These are phyloP conservation scores for Drosophila macrospina DNA, from an alignment of 2,888 invertebrate species.

Conservation along the genomic window DNA sequence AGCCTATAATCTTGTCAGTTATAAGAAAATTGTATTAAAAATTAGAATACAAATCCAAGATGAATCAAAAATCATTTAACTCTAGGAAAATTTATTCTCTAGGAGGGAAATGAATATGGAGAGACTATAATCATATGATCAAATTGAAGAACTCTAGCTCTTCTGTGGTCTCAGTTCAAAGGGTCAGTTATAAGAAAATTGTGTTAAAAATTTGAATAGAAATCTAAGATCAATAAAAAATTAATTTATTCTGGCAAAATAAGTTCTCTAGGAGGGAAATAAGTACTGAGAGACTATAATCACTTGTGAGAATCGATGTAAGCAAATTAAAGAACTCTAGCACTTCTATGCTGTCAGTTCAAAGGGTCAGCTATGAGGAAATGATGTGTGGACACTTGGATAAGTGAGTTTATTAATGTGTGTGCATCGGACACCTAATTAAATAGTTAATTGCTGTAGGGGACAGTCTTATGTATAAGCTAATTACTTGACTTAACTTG, in stretches of 20 bases:
- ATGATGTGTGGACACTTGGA: not conserved
- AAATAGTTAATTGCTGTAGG: slow-evolving; percentile 9
- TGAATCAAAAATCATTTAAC: too few relatives aligned
- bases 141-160: too few relatives aligned
- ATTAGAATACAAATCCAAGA: too few relatives aligned
- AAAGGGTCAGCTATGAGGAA: not conserved
- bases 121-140: too few relatives aligned
- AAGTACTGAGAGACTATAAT: not conserved
- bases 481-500: too few relatives aligned
- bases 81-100: too few relatives aligned
- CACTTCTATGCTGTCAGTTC: not conserved
- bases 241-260: not conserved
- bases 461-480: not conserved
- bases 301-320: not conserved
- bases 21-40: too few relatives aligned
- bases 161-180: too few relatives aligned
- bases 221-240: too few relatives aligned
- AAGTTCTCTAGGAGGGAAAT: not conserved
- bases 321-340: not conserved
- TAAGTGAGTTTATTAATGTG: slow-evolving; percentile 1
- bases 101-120: too few relatives aligned
- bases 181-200: too few relatives aligned
- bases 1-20: not conserved
- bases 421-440: slow-evolving; percentile 3
- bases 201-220: too few relatives aligned